Conservation (phyloP, 2,888 invertebrate genomes). For the Cotesia congregata region DNA sequence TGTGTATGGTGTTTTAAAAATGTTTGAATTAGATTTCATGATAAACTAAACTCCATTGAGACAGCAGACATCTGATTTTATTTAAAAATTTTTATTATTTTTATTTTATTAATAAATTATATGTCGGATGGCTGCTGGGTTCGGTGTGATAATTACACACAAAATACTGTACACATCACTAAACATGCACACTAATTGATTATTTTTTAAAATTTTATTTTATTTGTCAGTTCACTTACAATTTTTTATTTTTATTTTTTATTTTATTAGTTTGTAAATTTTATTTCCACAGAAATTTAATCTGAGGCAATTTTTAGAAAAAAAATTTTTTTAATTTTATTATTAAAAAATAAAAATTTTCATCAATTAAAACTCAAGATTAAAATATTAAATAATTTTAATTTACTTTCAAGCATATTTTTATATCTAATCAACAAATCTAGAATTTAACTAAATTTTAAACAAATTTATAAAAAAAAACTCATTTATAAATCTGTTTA, state of each 20-base stretch:
- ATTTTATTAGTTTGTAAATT: neutral
- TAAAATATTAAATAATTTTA: too few species aligned
- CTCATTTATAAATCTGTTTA: neutral
- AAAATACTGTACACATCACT: constrained; percentile 64
- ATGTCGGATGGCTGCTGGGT: too few species aligned
- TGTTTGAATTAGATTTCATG: too few species aligned
- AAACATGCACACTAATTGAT: constrained; percentile 63
- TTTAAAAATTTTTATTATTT: constrained; percentile 24
- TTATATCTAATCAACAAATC: neutral
- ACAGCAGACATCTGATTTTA: too few species aligned
- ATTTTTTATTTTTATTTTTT: neutral
- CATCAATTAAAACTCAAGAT: too few species aligned
- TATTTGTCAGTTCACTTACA: neutral
- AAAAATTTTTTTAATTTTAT: too few species aligned
- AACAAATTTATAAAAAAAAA: neutral
- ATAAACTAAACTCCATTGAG: too few species aligned
- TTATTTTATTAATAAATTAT: neutral
- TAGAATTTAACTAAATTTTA: neutral
- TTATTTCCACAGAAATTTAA: neutral
- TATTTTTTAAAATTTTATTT: constrained; percentile 54
- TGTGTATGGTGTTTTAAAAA: constrained; percentile 57
- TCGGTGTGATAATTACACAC: constrained; percentile 49
- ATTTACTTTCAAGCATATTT: neutral
- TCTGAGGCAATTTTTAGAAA: too few species aligned
- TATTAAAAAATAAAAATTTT: too few species aligned